Base-by-base conservation (phyloP, 2,113 vertebrate species). In the Anolis sagrei region DNA sequence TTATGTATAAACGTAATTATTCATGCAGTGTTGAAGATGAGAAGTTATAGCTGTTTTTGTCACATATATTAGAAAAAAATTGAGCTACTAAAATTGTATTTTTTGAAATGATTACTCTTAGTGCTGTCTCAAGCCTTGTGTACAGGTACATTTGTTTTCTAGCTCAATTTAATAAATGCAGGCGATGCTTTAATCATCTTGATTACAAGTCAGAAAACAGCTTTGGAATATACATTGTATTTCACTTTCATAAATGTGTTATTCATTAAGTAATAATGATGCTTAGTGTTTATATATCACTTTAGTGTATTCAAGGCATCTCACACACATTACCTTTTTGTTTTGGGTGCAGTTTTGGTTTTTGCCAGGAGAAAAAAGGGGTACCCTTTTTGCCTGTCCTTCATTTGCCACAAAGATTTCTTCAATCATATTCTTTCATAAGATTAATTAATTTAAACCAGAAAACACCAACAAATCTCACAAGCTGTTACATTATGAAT, bases 11-110 rank as follows among this genome's bases (percentile, higher is more conserved):
- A 86, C 58, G 74, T 64, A 39, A 48, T 73, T 83, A 94, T 78
- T 76, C 62, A 84, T 81, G 85, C 86, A 19, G n/a, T 85, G 84
- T 87, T 89, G 88, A 86, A 79, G 54, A 72, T 91, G 74, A 82
- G 14, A 51, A 84, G 90, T 91, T 77, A 84, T 87, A 70, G 51
- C 49, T 89, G 76, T 79, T 88, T 51, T 89, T 91, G 88, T 89
- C 19, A 78, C 84, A 89, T 75, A 72, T 76, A 79, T 92, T 76
- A 91, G 49, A 82, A 62, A 88, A 54, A 91, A 92, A 88, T 79
- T n/a, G 86, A 86, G 90, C 4, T 74, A 81, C 82, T 89, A 44
- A 87, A 91, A 92, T 94, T 84, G 36, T 74, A 48, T 85, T 90
- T 73, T 92, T 92, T 68, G 88, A 87, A 87, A 80, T 80, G 7